Base-by-base conservation (phyloP, 1,140 invertebrate genomes). In the Brachionus manjavacas region DNA sequence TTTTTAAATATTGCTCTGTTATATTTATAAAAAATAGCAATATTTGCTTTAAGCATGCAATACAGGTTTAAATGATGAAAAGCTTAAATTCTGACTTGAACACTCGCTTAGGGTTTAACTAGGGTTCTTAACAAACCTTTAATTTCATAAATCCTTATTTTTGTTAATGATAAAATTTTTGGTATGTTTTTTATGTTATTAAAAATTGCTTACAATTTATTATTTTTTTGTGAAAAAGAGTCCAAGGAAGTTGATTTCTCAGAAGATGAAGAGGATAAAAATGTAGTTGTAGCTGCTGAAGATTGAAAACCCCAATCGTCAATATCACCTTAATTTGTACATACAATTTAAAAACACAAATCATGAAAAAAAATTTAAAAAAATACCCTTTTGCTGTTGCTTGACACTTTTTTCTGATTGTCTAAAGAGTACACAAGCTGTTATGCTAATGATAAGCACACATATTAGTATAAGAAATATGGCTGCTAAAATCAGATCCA, bases 291-390 rank as follows among this genome's bases (percentile, higher is more conserved):
- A 9, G 20, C 72, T 49, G 72, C 16, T 12, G 72, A 52, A 43
- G 72, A 76, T 14, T 76, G 72, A 76, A 76, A 76, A 28, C 72
- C 72, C 72, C 72, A 76, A 49, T 76, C 72, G 8, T 76, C 72
- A 6, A 28, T 12, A 46, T 76, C 72, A 25, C 41, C 39, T 74
- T 14, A 35, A 35, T 31, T 41, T 23, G 8, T 16, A 74, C 14
- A 6, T n/a, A 31, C 1, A 28, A 14, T 28, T 31, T 31, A 16
- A 31, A 31, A 23, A 23, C n/a, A 28, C 8, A 31, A 68, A 68
- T 31, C 20, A 4, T 23, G 31, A 35, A 35, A 39, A 31, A 12
- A 31, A 68, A n/a, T n/a, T n/a, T 9, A 14, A 23, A 39, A 68
- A 35, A 31, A 14, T 68, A 68, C 66, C 66, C 41, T 49, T 76